Evolutionary conservation across 1,140 invertebrate genomes (phyloP).

Genomic region (Carcinoscorpius rotundicauda): DNA sequence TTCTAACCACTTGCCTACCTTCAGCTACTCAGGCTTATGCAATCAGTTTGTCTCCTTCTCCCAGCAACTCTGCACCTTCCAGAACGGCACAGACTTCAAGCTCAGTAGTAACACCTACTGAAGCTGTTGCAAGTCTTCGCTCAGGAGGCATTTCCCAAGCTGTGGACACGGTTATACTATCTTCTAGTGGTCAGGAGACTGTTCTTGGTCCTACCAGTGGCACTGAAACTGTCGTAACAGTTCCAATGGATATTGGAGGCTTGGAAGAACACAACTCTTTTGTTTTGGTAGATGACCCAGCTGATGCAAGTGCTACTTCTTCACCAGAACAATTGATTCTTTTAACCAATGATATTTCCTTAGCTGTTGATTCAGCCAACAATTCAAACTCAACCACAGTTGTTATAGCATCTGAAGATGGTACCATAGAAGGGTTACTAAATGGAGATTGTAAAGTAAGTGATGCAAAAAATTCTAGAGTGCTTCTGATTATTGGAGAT

Average conservation of each 20-base stretch:
- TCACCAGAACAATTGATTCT: background rate
- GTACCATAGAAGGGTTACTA: background rate
- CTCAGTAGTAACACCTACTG: slow-evolving; percentile 13
- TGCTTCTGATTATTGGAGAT: background rate
- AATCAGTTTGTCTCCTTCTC: slow-evolving; percentile 11
- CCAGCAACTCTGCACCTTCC: background rate
- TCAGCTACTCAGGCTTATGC: slow-evolving; percentile 13
- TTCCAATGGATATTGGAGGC: background rate
- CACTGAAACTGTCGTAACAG: background rate
- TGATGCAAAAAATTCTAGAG: slow-evolving; percentile 1
- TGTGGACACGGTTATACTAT: too few species aligned
- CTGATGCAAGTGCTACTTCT: background rate
- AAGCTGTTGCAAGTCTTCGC: slow-evolving; percentile 7
- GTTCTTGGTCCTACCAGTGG: too few species aligned
- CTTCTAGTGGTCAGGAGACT: too few species aligned
- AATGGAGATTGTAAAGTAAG: background rate
- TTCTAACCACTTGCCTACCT: slow-evolving; percentile 15
- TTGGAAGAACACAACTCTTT: background rate
- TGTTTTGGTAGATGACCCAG: background rate
- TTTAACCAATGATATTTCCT: background rate
- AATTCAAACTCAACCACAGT: background rate
- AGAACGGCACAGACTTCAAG: slow-evolving; percentile 7
- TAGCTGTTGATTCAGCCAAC: background rate
- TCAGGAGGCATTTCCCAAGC: background rate
- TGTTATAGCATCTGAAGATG: slow-evolving; percentile 1